These are phyloP conservation scores for Diarsia rubi DNA, from an alignment of 2,888 invertebrate genomes.

Conservation along the genomic window DNA sequence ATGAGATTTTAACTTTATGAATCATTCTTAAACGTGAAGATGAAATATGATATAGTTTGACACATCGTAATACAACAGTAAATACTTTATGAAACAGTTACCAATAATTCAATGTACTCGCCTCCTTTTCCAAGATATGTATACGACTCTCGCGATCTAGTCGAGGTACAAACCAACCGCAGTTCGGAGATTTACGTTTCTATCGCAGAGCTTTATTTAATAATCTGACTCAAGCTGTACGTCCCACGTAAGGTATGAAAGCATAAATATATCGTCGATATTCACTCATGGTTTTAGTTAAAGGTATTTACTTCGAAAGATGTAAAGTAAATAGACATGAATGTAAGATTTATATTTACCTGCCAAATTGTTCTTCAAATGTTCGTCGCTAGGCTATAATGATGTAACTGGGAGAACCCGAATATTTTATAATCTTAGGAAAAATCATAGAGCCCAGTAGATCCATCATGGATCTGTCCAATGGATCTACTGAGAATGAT, in stretches of 20 bases:
- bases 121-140: slow-evolving; percentile 31
- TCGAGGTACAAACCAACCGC: slow-evolving; percentile 30
- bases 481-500: too few species aligned
- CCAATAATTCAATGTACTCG: slow-evolving; percentile 4
- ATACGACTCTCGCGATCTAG: slow-evolving; percentile 25
- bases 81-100: slow-evolving; percentile 17
- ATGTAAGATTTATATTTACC: not conserved
- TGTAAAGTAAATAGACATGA: slow-evolving; percentile 18
- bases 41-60: not conserved
- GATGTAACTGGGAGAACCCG: not conserved
- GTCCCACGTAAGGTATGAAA: not conserved
- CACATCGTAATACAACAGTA: not conserved
- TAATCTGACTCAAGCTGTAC: slow-evolving; percentile 32
- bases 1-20: not conserved
- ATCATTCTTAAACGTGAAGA: not conserved
- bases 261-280: not conserved
- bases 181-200: slow-evolving; percentile 38
- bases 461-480: too few species aligned
- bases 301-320: not conserved
- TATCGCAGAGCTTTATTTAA: slow-evolving; percentile 41
- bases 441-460: not conserved
- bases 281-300: not conserved
- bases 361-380: not conserved
- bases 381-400: not conserved
- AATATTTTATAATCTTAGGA: not conserved